A percentile compares a stretch with the other conserved stretches of the same genome.
Evolutionary conservation across 1,140 invertebrate species (phyloP).

Genomic region (Chlorops oryzae): DNA sequence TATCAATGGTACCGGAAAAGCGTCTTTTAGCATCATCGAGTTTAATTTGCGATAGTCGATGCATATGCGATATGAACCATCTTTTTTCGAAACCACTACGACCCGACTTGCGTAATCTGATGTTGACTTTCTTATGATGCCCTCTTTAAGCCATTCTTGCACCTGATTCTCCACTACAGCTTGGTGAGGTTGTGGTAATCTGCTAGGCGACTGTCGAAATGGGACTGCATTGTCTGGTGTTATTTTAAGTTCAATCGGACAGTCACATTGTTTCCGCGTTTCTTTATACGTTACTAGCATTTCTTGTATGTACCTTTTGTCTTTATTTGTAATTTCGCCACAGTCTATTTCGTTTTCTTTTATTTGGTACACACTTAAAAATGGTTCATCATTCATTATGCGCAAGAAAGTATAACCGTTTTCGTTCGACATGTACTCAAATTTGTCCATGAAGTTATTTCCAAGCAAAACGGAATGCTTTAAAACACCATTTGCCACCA

Average conservation of each 20-base stretch:
- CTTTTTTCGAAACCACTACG: conserved; percentile 31
- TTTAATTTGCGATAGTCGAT: conserved; percentile 29
- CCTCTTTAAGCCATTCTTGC: conserved; percentile 12
- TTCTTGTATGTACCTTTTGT: too few species aligned
- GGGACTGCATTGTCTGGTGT: conserved; percentile 1
- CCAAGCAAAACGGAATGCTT: too few species aligned
- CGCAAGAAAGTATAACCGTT: too few species aligned
- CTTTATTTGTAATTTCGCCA: too few species aligned
- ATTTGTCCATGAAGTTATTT: too few species aligned
- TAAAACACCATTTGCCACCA: too few species aligned
- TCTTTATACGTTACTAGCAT: too few species aligned
- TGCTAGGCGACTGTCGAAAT: conserved; percentile 13
- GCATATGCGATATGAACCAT: conserved; percentile 20
- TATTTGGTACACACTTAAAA: too few species aligned
- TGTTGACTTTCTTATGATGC: conserved; percentile 9
- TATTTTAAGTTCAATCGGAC: conserved; percentile 6
- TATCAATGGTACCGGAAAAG: conserved; percentile 27
- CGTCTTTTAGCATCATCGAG: conserved; percentile 20
- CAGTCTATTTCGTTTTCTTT: too few species aligned
- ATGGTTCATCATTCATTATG: too few species aligned
- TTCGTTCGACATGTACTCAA: too few species aligned
- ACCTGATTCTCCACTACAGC: conserved; percentile 9
- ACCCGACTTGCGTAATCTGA: conserved; percentile 27
- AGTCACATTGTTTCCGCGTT: too few species aligned
- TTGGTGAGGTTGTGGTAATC: conserved; percentile 6